Percentiles rank a stretch among this genome's conserved stretches.
These are phyloP conservation scores for Peromyscus attwateri DNA, from an alignment of 2,797 vertebrate genomes.

Conservation along the genomic window DNA sequence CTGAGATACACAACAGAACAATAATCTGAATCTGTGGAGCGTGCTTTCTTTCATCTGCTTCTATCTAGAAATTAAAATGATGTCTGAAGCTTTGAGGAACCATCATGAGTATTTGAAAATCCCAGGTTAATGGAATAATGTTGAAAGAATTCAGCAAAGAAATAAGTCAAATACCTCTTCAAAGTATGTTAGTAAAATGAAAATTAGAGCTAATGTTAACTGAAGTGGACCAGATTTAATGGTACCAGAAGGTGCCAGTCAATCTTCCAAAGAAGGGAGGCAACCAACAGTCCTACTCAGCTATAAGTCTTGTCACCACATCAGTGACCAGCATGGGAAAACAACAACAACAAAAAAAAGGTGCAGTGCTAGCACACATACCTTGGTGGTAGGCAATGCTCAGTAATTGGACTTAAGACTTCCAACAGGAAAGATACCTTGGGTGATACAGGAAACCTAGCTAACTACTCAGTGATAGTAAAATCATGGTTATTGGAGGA, in stretches of 20 bases:
- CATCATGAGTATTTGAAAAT: not conserved
- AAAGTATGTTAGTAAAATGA: not conserved
- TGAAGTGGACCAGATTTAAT: not conserved
- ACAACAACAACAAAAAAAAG: too few relatives aligned
- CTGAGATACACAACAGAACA: constrained; percentile 40
- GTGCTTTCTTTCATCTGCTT: not conserved
- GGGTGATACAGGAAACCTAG: too few relatives aligned
- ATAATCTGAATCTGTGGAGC: not conserved
- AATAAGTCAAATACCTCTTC: not conserved
- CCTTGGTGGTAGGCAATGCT: too few relatives aligned
- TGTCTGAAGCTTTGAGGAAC: not conserved
- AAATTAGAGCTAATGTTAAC: not conserved
- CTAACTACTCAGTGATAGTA: too few relatives aligned
- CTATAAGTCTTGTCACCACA: too few relatives aligned
- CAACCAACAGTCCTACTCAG: too few relatives aligned
- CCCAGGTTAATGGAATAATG: not conserved
- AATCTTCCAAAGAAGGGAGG: too few relatives aligned
- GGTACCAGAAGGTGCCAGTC: not conserved
- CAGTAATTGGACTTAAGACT: too few relatives aligned
- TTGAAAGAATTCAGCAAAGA: not conserved
- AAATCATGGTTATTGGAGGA: too few relatives aligned
- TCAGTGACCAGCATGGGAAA: too few relatives aligned
- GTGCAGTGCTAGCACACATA: too few relatives aligned
- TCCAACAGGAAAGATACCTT: too few relatives aligned
- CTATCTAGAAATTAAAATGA: not conserved